These are phyloP conservation scores for Caenorhabditis afra DNA, from an alignment of 2,888 invertebrate genomes.

Conservation along the genomic window DNA sequence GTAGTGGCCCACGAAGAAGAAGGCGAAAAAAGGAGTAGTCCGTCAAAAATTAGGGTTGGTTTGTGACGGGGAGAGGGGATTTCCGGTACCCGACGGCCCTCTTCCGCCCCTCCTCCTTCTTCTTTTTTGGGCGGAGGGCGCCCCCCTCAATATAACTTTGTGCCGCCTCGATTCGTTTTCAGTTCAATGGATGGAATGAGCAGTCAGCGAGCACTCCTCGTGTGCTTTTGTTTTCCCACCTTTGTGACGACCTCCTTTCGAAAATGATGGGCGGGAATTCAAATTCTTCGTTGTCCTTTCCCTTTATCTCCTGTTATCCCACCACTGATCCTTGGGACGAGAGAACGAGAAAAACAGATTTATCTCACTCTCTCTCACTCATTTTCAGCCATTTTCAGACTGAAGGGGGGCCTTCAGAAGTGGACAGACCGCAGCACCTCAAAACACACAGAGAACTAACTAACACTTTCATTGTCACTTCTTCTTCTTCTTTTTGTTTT, in stretches of 20 bases:
- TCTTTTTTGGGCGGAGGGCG: constrained; percentile 12
- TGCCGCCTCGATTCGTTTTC: constrained; percentile 42
- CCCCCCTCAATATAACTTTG: background rate
- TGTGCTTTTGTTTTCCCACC: no score
- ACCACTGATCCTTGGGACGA: no score
- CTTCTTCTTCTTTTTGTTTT: background rate
- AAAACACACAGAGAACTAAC: no score
- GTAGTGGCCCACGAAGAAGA: no score
- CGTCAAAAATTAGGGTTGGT: constrained; percentile 42
- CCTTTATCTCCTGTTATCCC: background rate
- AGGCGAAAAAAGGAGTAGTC: no score
- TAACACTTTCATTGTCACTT: no score
- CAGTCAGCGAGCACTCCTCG: constrained; percentile 39
- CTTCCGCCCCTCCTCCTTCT: constrained; percentile 6
- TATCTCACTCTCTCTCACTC: background rate
- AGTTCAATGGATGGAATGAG: constrained; percentile 53
- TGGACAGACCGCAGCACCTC: no score
- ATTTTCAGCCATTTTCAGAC: no score
- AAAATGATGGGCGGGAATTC: background rate
- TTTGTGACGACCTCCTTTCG: no score
- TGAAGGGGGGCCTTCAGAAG: no score
- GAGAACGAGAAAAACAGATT: background rate
- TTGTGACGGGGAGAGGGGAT: constrained; percentile 52
- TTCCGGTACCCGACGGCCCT: constrained; percentile 39
- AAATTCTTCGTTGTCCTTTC: background rate